Evolutionary conservation across 2,113 vertebrate species (phyloP).

Genomic region (Brachirus orientalis): DNA sequence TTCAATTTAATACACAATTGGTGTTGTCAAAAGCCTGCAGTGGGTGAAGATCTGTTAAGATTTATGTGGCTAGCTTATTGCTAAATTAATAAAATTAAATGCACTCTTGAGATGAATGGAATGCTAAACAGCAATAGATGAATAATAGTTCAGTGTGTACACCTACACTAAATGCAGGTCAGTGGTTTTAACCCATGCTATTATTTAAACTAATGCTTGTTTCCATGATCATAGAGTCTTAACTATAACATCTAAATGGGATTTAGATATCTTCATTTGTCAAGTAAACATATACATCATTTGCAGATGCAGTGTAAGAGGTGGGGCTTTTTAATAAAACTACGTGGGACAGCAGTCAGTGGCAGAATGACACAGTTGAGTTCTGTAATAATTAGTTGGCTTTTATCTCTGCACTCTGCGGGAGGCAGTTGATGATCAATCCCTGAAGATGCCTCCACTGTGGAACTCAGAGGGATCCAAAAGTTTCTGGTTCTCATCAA

Average conservation of each 20-base stretch:
- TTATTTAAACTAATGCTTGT: conserved; percentile 36
- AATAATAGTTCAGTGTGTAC: conserved; percentile 47
- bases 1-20: conserved; percentile 65
- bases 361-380: conserved; percentile 15
- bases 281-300: conserved; percentile 8
- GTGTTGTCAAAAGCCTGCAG: conserved; percentile 39
- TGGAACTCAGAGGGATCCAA: conserved; percentile 23
- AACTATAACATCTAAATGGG: background rate
- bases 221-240: conserved; percentile 1
- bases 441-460: conserved; percentile 41
- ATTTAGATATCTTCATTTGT: background rate
- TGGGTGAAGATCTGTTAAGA: conserved; percentile 20
- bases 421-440: conserved; percentile 45
- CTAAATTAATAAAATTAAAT: conserved; percentile 41
- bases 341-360: conserved; percentile 1
- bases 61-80: conserved; percentile 40
- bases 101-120: conserved; percentile 34
- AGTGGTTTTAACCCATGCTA: conserved; percentile 35
- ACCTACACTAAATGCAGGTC: conserved; percentile 35
- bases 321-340: background rate
- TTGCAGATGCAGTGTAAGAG: background rate
- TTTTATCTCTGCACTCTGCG: conserved; percentile 64
- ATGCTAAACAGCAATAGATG: conserved; percentile 37
- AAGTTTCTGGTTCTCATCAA: conserved; percentile 41
- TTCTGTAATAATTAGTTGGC: conserved; percentile 54